Evolutionary conservation across 2,797 vertebrate genomes (phyloP), one percentile per base, ranked within the genome.

Genomic region (Epinephelus malabaricus): DNA sequence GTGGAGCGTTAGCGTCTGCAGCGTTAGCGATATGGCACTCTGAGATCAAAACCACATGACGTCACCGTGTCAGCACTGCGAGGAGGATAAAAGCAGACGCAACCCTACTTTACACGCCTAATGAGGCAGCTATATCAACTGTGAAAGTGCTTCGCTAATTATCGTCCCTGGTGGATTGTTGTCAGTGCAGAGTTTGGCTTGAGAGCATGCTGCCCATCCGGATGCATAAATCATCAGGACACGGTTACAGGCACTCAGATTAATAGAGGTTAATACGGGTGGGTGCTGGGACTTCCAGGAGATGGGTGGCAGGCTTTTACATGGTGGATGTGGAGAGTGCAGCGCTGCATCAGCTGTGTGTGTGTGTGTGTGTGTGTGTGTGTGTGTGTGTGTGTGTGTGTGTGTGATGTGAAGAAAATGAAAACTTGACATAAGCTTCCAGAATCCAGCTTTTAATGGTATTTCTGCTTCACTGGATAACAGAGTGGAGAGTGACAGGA

Each of bases 181-280:
- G 73, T 79, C 51, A 63, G 84, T 40, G 79, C 75, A 54, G 74
- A 67, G 64, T 85, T 84, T 73, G 82, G 61, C 67, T 54, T n/a
- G 67, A 75, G 86, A 84, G 70, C 30, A 9, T 34, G 0, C 25
- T 1, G 78, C 73, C 71, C 43, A 46, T 81, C 85, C 40, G 1
- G 63, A 79, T 49, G 76, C 82, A 88, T 90, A 83, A 84, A 82
- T 91, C 83, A 86, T 65, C 62, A 46, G 72, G 72, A 66, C 66
- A 55, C 17, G 18, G 64, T 74, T 73, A 74, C 76, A 78, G 84
- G 81, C 82, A 70, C 78, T 61, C 25, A 23, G 63, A 77, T 79
- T 87, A 88, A 91, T 82, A 27, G 85, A 86, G 88, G 89, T 86
- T 88, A 91, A 91, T 83, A 69, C 10, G 67, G 81, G 59, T 38